Evolutionary conservation across 1,140 invertebrate species (phyloP), one percentile per base, ranked within the genome.

Genomic region (Leptonema lineaticorne): DNA sequence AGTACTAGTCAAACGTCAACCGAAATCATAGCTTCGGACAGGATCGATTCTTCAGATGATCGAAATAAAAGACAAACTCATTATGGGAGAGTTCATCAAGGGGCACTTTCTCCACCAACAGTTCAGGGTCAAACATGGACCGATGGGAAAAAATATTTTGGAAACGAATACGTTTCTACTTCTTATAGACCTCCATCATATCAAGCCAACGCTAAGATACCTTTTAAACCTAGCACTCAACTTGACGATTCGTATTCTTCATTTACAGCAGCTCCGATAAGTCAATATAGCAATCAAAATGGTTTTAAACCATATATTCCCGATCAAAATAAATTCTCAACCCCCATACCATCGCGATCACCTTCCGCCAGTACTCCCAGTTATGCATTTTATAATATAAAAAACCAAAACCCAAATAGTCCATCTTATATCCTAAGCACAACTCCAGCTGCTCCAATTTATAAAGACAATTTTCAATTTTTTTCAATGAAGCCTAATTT

Each of bases 51-150:
- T 56, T 74, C 75, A 26, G 75, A 65, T 68, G 81, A 83, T 59
- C 77, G 81, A 74, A 79, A 79, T 45, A 82, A 82, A 72, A 77
- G 81, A 75, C 81, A 83, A 78, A 73, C 79, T 41, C 71, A 68
- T 6, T 73, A 59, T 18, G 71, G 71, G 18, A 57, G 81, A 74
- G 77, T 68, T n/a, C 68, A 68, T 24, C 68, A 65, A 33, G 57
- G 33, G 24, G 16, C 41, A 22, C 37, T 41, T 14, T n/a, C 45
- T 45, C 30, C 57, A 24, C 57, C 57, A 16, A 28, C n/a, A 1
- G 20, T 33, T 5, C 57, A 59, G 16, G n/a, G 16, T 18, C 57
- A 66, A 33, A 58, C 45, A 18, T 68, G 65, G 63, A 69, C 26
- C 50, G 65, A 72, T 14, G 57, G 62, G 29, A 53, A 26, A 11